Conservation (phyloP, 2,797 vertebrate species). For the Chelidonichthys spinosus region DNA sequence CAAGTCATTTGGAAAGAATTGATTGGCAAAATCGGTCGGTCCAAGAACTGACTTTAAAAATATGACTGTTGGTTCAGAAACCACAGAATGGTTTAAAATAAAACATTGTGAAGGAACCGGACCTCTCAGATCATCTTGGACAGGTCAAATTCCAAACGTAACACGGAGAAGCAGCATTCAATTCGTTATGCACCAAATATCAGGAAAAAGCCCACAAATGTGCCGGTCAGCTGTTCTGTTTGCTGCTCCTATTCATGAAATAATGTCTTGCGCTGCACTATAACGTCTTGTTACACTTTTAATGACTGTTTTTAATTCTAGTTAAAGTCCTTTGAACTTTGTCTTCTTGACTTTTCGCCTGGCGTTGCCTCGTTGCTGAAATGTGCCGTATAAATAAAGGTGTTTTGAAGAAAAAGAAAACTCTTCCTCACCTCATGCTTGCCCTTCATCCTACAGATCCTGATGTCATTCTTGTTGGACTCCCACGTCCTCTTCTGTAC, state of each 20-base stretch:
- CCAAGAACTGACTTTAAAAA: background rate
- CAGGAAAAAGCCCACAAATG: background rate
- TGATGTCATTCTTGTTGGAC: constrained; percentile 94
- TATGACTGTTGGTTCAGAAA: background rate
- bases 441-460: constrained; percentile 96
- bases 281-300: background rate
- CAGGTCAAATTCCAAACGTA: background rate
- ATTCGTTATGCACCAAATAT: background rate
- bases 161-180: background rate
- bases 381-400: background rate
- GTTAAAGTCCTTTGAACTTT: background rate
- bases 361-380: background rate
- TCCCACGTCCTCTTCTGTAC: constrained; percentile 93
- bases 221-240: background rate
- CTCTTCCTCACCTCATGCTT: constrained; percentile 89
- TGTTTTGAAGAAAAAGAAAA: background rate
- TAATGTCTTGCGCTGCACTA: background rate
- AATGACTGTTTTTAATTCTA: background rate
- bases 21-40: background rate
- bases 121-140: background rate
- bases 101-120: background rate
- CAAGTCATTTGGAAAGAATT: background rate
- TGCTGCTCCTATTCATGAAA: background rate
- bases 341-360: background rate
- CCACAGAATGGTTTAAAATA: background rate